These are phyloP conservation scores for Saturnia pavonia DNA, from an alignment of 2,888 invertebrate species.

Conservation along the genomic window DNA sequence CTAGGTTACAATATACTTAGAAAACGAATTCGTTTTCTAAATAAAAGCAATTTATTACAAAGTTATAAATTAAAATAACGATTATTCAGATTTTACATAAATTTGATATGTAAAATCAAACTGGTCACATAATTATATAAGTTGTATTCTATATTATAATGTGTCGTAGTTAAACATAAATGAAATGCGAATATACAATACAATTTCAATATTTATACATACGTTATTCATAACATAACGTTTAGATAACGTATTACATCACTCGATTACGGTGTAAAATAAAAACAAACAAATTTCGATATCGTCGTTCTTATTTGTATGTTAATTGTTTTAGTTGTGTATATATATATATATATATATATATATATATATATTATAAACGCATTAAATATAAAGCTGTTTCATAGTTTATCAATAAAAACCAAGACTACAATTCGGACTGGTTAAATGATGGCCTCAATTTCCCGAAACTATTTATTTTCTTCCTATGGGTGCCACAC, in stretches of 20 bases:
- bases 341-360: no score
- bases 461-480: background rate
- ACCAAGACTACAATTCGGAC: background rate
- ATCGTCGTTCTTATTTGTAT: slow-evolving; percentile 2
- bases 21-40: background rate
- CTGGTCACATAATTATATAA: background rate
- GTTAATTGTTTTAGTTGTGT: background rate
- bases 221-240: slow-evolving; percentile 9
- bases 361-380: background rate
- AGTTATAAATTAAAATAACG: background rate
- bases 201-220: slow-evolving; percentile 5
- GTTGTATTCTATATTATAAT: background rate
- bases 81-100: background rate
- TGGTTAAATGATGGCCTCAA: background rate
- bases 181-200: background rate
- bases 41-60: background rate
- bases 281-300: slow-evolving; percentile 15
- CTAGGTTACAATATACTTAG: background rate
- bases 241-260: slow-evolving; percentile 20
- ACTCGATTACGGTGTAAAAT: slow-evolving; percentile 17
- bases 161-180: background rate
- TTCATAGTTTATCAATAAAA: background rate
- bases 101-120: background rate
- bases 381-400: background rate
- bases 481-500: background rate